Evolutionary conservation across 35 echinoderm and acorn worm species (phyloP), one percentile per base, ranked within the genome.

Genomic region (Lytechinus pictus): DNA sequence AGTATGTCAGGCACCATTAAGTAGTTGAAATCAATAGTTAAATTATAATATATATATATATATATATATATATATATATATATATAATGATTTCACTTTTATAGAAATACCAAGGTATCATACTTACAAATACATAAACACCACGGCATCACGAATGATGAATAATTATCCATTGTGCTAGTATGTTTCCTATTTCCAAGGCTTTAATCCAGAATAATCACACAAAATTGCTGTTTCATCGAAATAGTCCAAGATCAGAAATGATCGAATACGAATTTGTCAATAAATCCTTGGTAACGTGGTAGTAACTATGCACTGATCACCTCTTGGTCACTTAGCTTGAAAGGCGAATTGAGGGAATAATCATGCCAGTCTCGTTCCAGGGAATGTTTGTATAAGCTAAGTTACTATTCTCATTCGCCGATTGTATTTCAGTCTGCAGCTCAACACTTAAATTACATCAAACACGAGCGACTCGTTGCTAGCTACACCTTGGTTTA

Each of bases 71-170:
- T n/a, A n/a, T n/a, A n/a, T n/a, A 44, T 44, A 44, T 44, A 44
- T 44, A 44, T 44, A 1, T 44, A 44, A 44, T 44, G 33, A 44
- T 44, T 44, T 44, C 2, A 44, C 33, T 11, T 57, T 11, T 57
- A 57, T 9, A 57, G 55, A 57, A 8, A 57, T 57, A 57, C 33
- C 33, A 44, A 44, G 6, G 21, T 79, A 24, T 44, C 33, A 44
- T 79, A 79, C 66, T 79, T 79, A 79, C 66, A 79, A 79, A 79
- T 79, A 24, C 19, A 79, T 79, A 79, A 79, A 79, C 66, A 79
- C 19, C 66, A 79, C 66, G 66, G 66, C 66, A 79, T 79, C 12
- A 79, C n/a, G 5, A 79, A 79, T 16, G 66, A 6, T n/a, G 21
- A 16, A 79, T 24, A 8, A 24, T 79, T 79, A 79, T 79, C 66